Evolutionary conservation across 2,888 invertebrate species (phyloP).

Genomic region (Drosophila anomalipes): DNA sequence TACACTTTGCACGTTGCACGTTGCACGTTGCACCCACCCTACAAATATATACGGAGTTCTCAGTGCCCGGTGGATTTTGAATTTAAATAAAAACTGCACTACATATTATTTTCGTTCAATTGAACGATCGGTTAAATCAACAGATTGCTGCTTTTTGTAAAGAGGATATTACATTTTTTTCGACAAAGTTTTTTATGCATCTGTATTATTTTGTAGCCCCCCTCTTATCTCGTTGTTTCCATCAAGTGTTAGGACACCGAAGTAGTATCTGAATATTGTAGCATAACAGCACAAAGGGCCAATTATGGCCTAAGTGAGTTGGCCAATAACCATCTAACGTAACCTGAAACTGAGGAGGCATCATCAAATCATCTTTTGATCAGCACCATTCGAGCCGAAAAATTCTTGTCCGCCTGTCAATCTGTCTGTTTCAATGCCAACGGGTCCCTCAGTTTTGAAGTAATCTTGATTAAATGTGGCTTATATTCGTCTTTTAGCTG

Average conservation of each 20-base stretch:
- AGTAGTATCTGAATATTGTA: neutral
- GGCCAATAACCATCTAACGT: no score
- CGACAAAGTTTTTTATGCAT: neutral
- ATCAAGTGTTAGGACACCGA: no score
- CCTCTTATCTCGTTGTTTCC: neutral
- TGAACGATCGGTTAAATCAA: constrained; percentile 23
- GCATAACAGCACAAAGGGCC: neutral
- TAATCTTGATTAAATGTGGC: no score
- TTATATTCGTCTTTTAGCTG: no score
- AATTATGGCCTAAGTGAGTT: no score
- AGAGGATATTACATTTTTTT: neutral
- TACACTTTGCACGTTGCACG: neutral
- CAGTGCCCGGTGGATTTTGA: constrained; percentile 7
- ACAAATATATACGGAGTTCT: neutral
- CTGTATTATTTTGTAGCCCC: neutral
- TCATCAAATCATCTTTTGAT: no score
- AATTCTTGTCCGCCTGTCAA: no score
- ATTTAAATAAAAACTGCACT: constrained; percentile 1
- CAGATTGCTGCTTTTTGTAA: neutral
- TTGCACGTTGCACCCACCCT: neutral
- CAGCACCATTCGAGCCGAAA: no score
- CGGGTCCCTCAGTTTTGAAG: no score
- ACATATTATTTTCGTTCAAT: constrained; percentile 24
- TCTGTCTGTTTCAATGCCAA: no score
- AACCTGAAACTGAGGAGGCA: no score